Evolutionary conservation across 2,797 vertebrate genomes (phyloP).

Genomic region (Hybognathus amarus): DNA sequence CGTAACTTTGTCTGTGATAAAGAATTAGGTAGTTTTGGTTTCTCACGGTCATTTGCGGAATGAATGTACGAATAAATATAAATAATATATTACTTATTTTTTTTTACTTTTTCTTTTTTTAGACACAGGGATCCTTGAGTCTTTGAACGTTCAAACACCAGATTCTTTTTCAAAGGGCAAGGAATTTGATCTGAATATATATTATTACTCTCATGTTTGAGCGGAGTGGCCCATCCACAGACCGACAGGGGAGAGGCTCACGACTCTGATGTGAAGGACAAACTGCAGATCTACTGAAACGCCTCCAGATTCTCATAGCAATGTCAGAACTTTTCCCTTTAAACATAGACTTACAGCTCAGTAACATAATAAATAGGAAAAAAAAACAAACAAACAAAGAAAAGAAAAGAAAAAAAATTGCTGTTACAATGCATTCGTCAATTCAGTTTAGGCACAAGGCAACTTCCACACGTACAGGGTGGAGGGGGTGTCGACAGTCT

Average conservation of each 20-base stretch:
- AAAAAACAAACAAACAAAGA: slow-evolving; percentile 54
- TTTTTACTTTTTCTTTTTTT: slow-evolving; percentile 37
- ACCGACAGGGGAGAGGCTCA: slow-evolving; percentile 7
- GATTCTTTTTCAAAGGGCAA: slow-evolving; percentile 30
- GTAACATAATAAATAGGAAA: slow-evolving; percentile 97
- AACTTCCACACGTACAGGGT: slow-evolving; percentile 89
- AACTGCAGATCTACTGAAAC: slow-evolving; percentile 87
- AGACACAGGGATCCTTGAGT: slow-evolving; percentile 53
- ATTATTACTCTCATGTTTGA: slow-evolving; percentile 57
- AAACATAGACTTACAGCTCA: slow-evolving; percentile 92
- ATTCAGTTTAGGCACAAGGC: slow-evolving; percentile 99
- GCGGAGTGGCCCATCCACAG: slow-evolving; percentile 42
- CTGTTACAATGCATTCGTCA: slow-evolving; percentile 99
- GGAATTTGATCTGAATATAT: slow-evolving; percentile 43
- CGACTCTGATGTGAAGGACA: slow-evolving; percentile 71
- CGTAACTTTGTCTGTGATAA: slow-evolving; percentile 54
- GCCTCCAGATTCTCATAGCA: slow-evolving; percentile 83
- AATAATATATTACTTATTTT: slow-evolving; percentile 73
- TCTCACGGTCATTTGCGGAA: slow-evolving; percentile 66
- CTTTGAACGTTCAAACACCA: slow-evolving; percentile 57
- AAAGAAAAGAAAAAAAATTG: slow-evolving; percentile 79
- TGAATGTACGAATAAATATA: slow-evolving; percentile 75
- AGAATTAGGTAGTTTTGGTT: slow-evolving; percentile 74
- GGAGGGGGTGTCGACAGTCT: slow-evolving; percentile 91
- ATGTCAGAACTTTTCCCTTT: slow-evolving; percentile 89